A percentile compares a stretch with the other conserved stretches of the same genome.
These are phyloP conservation scores for Heteromyza rotundicornis DNA, from an alignment of 2,888 invertebrate genomes.

Conservation along the genomic window DNA sequence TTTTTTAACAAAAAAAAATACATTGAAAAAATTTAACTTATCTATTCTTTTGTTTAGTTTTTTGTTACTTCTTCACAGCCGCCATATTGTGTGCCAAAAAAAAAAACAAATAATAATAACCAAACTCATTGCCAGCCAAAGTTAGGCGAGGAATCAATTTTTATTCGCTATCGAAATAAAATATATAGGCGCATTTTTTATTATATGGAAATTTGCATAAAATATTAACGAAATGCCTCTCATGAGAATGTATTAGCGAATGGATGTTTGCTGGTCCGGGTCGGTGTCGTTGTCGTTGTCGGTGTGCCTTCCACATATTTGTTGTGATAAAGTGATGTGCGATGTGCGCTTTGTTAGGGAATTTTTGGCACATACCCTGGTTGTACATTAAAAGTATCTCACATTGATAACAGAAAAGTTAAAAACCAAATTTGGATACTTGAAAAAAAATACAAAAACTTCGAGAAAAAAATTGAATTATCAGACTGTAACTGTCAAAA, in stretches of 20 bases:
- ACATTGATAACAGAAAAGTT: neutral
- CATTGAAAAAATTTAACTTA: neutral
- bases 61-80: slow-evolving; percentile 10
- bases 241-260: slow-evolving; percentile 22
- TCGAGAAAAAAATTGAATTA: too few species aligned
- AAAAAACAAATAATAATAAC: too few species aligned
- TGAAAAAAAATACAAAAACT: too few species aligned
- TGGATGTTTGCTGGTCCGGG: neutral
- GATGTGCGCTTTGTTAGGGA: neutral
- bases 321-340: neutral
- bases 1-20: too few species aligned
- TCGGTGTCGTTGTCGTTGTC: neutral
- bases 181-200: slow-evolving; percentile 40
- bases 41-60: neutral
- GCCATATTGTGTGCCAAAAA: too few species aligned
- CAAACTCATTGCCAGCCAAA: slow-evolving; percentile 43
- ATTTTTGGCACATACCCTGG: neutral
- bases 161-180: slow-evolving; percentile 35
- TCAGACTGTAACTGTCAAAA: too few species aligned
- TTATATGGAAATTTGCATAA: slow-evolving; percentile 55
- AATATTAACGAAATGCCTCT: slow-evolving; percentile 46
- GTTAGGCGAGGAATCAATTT: slow-evolving; percentile 42
- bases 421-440: too few species aligned
- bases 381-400: neutral
- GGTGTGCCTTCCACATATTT: neutral